Base-by-base conservation (phyloP, 1,140 invertebrate species). In the Palaemon carinicauda region DNA sequence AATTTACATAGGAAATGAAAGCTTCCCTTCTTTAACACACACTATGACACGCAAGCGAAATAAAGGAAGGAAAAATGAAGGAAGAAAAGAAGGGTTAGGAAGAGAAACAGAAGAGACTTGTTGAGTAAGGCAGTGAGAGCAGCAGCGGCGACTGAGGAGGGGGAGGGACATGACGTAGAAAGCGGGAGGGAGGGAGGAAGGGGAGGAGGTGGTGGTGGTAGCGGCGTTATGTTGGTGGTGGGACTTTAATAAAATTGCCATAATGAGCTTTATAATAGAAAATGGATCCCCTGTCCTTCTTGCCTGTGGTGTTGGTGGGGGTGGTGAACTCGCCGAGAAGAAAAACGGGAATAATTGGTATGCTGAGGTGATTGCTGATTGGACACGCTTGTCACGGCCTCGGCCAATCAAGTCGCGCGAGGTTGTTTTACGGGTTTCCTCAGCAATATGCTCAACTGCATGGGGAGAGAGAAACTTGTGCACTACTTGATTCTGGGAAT, bases 331-430 rank as follows among this genome's bases (percentile, higher is more conserved):
- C 21, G 21, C 60, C 14, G 29, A 21, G 29, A 69, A 21, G 29
- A 29, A 69, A 69, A 69, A 69, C 60, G 60, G 60, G 60, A 69
- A 69, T 69, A 69, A 69, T 69, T 69, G 60, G 60, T 69, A 69
- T 69, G 60, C 29, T 69, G 60, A 69, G 60, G 60, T 29, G 60
- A 69, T 69, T 69, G 21, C 60, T 69, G 60, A 69, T 69, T 69
- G 60, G 60, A 21, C 24, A 69, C 60, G 60, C 60, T 69, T 69
- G 60, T 69, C 60, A 69, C 60, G 60, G 21, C 60, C 15, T 24
- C 60, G 60, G 29, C 60, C 60, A 69, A 69, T 69, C 60, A 69
- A 21, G 60, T 69, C 21, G 29, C 29, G 29, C 60, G 60, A 69
- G 21, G 60, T 41, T 41, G 41, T 41, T 69, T 69, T 69, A 69